Base-by-base conservation (phyloP, 2,888 invertebrate genomes). In the Synanthedon myopaeformis region DNA sequence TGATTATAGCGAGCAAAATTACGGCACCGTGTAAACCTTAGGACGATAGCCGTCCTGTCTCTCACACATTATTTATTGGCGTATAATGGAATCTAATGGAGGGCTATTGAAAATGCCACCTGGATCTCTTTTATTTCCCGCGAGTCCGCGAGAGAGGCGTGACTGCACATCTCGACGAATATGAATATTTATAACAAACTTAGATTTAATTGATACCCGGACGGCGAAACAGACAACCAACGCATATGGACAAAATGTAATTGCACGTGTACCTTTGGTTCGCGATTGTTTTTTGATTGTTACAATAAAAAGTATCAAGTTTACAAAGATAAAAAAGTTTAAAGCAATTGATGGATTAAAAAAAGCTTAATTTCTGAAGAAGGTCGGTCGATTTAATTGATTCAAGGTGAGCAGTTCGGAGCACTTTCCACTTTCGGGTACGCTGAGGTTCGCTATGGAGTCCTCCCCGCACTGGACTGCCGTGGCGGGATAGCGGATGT, bases 51-150 rank as follows among this genome's bases (percentile, higher is more conserved):
- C 63, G 67, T 69, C 74, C 79, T 79, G 79, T 82, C 83, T 81
- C 75, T 66, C 78, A 70, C 62, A 62, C 67, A 76, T 81, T 84
- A 88, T 88, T 88, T 87, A 87, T 86, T 80, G 80, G 75, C 80
- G 75, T 74, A 82, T 87, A 88, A 88, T 88, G 78, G 79, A 72
- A 78, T 77, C 80, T 87, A 87, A 88, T 88, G 78, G 83, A 76
- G 74, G 76, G 79, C 80, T 83, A 85, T 87, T 85, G 82, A 83
- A 85, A 82, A 77, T 78, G 77, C 82, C 83, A 84, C 80, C 76
- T 79, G 76, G 74, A 72, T 70, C 70, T 78, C 76, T 79, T 84
- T 82, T 79, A 82, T 82, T 77, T 74, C 72, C 61, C 68, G 57
- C 60, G 61, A 62, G 66, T 61, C 66, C 59, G 61, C 60, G 61